phyloP scores from a whole-genome alignment of 1,140 invertebrate genomes.

The Meteorus sp. region DNA sequence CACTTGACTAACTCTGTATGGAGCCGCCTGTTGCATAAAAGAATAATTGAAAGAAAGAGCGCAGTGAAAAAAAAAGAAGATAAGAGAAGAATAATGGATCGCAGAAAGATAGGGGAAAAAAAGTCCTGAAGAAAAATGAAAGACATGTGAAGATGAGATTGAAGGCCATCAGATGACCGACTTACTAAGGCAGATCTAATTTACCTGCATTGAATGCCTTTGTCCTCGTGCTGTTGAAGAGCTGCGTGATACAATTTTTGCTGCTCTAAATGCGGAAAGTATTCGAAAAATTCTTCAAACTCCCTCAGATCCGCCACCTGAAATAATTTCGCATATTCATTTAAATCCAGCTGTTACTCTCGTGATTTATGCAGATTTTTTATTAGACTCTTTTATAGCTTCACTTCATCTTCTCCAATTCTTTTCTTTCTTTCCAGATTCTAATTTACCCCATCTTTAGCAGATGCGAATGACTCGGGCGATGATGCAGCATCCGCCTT shows the following conservation, averaged over 20 bases:
- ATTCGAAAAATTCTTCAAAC: constrained; percentile 81
- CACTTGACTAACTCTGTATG: constrained; percentile 87
- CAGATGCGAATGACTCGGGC: constrained; percentile 91
- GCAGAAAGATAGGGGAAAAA: constrained; percentile 2
- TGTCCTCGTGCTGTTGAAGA: constrained; percentile 74
- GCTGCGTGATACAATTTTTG: constrained; percentile 81
- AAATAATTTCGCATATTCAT: too few species aligned
- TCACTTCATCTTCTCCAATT: constrained; percentile 19
- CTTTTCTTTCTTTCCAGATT: constrained; percentile 9
- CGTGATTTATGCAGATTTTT: too few species aligned
- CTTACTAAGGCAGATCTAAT: not conserved
- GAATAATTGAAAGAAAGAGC: too few species aligned
- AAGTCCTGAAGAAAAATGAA: constrained; percentile 34
- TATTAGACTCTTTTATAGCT: too few species aligned
- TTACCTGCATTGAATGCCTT: constrained; percentile 76
- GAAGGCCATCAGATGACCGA: not conserved
- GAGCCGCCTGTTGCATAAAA: constrained; percentile 61
- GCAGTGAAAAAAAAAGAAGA: constrained; percentile 21
- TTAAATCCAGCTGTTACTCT: too few species aligned
- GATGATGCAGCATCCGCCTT: constrained; percentile 66
- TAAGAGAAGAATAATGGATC: constrained; percentile 2
- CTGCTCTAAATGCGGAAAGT: constrained; percentile 74
- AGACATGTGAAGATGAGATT: not conserved
- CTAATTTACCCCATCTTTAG: constrained; percentile 79
- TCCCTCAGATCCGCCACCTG: constrained; percentile 88